Base-by-base conservation (phyloP, 2,888 invertebrate genomes). In the Blastobasis adustella region DNA sequence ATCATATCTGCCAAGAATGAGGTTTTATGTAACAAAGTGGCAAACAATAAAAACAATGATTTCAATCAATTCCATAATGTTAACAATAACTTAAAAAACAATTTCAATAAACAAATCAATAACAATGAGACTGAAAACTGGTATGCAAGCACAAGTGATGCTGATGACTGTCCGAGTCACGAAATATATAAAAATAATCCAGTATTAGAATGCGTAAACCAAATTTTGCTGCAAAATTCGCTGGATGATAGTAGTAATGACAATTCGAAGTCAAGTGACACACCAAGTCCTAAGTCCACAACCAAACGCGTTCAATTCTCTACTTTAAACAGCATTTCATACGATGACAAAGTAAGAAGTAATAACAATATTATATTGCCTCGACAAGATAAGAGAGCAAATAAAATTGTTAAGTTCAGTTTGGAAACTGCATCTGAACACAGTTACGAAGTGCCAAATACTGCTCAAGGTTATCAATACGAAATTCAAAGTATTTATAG, bases 151-250 rank as follows among this genome's bases (percentile, higher is more conserved):
- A 92, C 92, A 10, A 94, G 94, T 68, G 95, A 94, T 69, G 93
- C 92, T 46, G 95, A 95, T 69, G 94, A 94, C 60, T 91, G 92
- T 57, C 91, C 92, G 52, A 90, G 92, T 36, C 90, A 90, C 67
- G 92, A 92, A 69, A 91, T 92, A 61, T 93, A 93, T 61, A 91
- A 93, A 73, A 94, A 95, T 61, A 96, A 95, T 79, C 95, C 95
- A 1, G 95, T 96, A 6, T 79, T 96, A 49, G 95, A 96, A 76
- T 95, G 95, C 69, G 95, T 96, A 59, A 95, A 95, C 82, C 95
- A 94, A 79, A 96, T 96, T 63, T 81, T 96, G 43, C 79, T 96
- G 39, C 93, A 95, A 63, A 95, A 95, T 71, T 91, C 91, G 23
- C 85, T 91, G 73, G 91, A 91, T 57, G 92, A 89, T 54, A 90